Percentiles rank a stretch among this genome's conserved stretches.
phyloP scores from a whole-genome alignment of 1,140 invertebrate genomes.

The Trachymyrmex cornetzi region DNA sequence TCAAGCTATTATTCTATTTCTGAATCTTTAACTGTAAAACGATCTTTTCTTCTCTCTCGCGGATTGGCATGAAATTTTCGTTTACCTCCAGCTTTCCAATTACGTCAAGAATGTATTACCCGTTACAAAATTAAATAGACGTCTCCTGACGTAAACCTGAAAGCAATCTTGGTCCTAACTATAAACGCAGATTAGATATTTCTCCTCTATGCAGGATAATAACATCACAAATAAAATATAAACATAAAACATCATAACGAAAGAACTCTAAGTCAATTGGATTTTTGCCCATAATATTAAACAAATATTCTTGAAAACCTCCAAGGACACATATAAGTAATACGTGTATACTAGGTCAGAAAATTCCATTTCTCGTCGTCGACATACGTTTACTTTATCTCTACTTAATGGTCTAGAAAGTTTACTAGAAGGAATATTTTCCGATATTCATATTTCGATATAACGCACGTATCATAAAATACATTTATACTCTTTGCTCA shows the following conservation, averaged over 20 bases:
- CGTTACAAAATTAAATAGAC: conserved; percentile 20
- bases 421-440: conserved; percentile 27
- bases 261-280: neutral
- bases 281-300: conserved; percentile 29
- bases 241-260: neutral
- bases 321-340: neutral
- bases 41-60: neutral
- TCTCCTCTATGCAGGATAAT: neutral
- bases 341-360: neutral
- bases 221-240: conserved; percentile 3
- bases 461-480: neutral
- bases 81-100: neutral
- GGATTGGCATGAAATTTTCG: neutral
- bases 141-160: conserved; percentile 1
- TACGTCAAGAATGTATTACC: neutral
- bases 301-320: conserved; percentile 19
- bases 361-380: conserved; percentile 28
- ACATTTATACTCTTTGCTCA: conserved; percentile 1
- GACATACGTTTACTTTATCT: conserved; percentile 18
- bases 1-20: neutral
- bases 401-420: conserved; percentile 2
- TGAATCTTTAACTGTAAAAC: neutral
- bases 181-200: conserved; percentile 39
- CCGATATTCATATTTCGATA: neutral
- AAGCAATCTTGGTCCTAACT: conserved; percentile 17